Conservation (phyloP, 2,797 vertebrate species). For the Peromyscus attwateri region DNA sequence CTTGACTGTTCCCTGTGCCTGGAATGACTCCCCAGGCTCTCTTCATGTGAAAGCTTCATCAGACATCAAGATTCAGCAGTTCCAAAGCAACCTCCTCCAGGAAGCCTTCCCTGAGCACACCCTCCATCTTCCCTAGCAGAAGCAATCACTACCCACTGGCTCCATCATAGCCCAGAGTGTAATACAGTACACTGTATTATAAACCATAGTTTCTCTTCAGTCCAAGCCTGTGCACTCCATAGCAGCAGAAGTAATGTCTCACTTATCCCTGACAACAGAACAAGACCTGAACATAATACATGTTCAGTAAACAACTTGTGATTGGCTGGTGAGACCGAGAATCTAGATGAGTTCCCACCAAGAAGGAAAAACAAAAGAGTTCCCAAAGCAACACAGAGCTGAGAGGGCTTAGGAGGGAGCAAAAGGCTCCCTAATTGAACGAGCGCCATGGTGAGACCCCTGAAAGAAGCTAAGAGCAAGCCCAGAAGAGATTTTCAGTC, state of each 20-base stretch:
- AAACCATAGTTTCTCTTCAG: neutral
- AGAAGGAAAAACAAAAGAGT: neutral
- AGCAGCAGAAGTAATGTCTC: neutral
- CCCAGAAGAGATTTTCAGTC: neutral
- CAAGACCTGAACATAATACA: neutral
- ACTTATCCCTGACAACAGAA: neutral
- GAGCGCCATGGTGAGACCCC: neutral
- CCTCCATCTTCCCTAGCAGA: neutral
- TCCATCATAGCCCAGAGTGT: neutral
- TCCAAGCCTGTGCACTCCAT: neutral
- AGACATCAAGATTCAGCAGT: neutral
- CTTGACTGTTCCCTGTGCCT: neutral
- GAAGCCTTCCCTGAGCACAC: conserved; percentile 39
- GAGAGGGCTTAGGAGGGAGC: neutral
- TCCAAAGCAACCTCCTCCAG: neutral
- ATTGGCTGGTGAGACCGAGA: neutral
- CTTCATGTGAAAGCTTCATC: neutral
- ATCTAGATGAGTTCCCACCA: neutral
- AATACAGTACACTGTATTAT: neutral
- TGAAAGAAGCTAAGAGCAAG: neutral
- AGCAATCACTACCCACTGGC: neutral
- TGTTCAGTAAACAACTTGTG: neutral
- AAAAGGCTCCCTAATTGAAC: neutral
- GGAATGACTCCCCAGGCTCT: neutral
- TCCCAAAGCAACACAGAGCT: neutral